A percentile compares a stretch with the other conserved stretches of the same genome.
Evolutionary conservation across 30 jellyfish, hydroid and myxozoan genomes (phyloP).

Genomic region (Hydractinia symbiolongicarpus): DNA sequence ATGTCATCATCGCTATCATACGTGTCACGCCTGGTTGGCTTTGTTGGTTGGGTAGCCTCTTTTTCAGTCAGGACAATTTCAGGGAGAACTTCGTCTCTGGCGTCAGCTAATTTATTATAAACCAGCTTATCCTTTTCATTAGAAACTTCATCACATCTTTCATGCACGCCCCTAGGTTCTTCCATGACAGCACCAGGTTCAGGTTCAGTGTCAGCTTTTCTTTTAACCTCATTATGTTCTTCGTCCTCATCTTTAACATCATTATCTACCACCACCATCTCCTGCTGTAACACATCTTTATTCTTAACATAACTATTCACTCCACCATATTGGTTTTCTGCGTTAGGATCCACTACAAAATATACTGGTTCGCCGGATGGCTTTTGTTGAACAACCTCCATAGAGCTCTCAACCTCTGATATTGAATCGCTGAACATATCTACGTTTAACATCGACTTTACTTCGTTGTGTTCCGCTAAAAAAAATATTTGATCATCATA

Average conservation of each 20-base stretch:
- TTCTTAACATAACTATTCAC: neutral
- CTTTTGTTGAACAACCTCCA: conserved; percentile 3
- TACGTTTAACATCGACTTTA: neutral
- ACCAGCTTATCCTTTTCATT: no score
- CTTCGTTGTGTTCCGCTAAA: no score
- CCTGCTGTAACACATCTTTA: neutral
- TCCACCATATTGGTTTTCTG: conserved; percentile 17
- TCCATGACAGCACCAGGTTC: no score
- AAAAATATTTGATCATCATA: no score
- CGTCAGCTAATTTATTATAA: no score
- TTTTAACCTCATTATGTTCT: neutral
- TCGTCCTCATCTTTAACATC: neutral
- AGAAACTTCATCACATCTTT: no score
- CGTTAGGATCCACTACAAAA: conserved; percentile 36
- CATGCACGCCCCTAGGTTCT: no score
- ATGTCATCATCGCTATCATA: conserved; percentile 59
- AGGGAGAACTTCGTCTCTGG: no score
- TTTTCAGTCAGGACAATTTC: no score
- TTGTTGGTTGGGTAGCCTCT: no score
- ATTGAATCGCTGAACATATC: conserved; percentile 18
- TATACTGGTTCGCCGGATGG: conserved; percentile 45
- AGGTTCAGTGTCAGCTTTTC: no score
- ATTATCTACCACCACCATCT: neutral
- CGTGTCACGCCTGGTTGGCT: no score
- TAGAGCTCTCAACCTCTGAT: neutral